phyloP scores from a whole-genome alignment of 1,140 invertebrate species.

The Psilanteris sp. region DNA sequence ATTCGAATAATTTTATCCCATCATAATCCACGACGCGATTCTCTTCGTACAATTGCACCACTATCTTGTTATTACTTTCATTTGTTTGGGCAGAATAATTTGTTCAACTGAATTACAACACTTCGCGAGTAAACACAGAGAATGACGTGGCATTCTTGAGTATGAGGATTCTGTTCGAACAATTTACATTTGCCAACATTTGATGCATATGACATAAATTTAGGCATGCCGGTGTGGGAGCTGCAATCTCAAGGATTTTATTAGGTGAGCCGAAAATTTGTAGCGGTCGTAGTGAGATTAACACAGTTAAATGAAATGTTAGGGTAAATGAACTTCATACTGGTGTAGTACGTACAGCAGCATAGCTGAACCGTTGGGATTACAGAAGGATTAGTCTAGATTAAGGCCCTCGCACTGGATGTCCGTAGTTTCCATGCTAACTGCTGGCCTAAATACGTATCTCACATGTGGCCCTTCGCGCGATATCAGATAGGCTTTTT shows the following conservation, averaged over 20 bases:
- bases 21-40: neutral
- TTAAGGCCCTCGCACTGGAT: conserved; percentile 68
- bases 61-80: conserved; percentile 26
- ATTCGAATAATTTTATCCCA: conserved; percentile 6
- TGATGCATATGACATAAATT: conserved; percentile 48
- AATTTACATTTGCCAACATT: conserved; percentile 25
- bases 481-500: conserved; percentile 41
- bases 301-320: conserved; percentile 66
- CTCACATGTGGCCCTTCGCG: conserved; percentile 62
- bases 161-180: conserved; percentile 3
- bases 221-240: conserved; percentile 18
- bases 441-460: conserved; percentile 71
- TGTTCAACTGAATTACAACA: conserved; percentile 11
- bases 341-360: conserved; percentile 45
- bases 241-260: conserved; percentile 61
- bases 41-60: conserved; percentile 1
- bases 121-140: conserved; percentile 3
- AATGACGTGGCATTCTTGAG: conserved; percentile 12
- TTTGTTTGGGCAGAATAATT: conserved; percentile 26
- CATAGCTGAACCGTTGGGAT: conserved; percentile 63
- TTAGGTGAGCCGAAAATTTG: conserved; percentile 64
- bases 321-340: conserved; percentile 61
- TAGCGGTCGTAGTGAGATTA: conserved; percentile 61
- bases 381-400: conserved; percentile 73
- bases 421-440: conserved; percentile 71